Conservation (phyloP, 1,140 invertebrate species). For the Scaptomyza montana region DNA sequence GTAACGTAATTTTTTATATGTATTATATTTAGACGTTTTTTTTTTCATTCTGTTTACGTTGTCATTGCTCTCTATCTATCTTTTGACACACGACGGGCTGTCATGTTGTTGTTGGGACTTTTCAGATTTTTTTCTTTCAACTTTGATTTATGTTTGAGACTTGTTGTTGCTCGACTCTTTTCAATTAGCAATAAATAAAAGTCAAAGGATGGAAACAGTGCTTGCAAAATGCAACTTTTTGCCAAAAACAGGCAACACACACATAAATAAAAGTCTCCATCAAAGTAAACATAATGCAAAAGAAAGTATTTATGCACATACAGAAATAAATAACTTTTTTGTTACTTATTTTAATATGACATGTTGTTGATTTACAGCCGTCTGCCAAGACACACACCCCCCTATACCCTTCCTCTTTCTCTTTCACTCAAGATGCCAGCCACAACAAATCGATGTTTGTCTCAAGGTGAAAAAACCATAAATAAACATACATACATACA, state of each 20-base stretch:
- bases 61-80: constrained; percentile 10
- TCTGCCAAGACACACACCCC: constrained; percentile 44
- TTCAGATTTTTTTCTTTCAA: constrained; percentile 10
- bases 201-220: constrained; percentile 23
- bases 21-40: constrained; percentile 63
- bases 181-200: constrained; percentile 73
- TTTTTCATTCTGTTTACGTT: constrained; percentile 65
- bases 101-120: constrained; percentile 25
- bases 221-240: constrained; percentile 17
- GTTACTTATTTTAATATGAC: constrained; percentile 36
- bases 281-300: neutral
- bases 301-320: constrained; percentile 22
- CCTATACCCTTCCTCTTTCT: neutral
- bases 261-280: constrained; percentile 44
- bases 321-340: constrained; percentile 38
- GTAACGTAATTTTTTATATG: constrained; percentile 51
- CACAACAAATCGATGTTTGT: constrained; percentile 79
- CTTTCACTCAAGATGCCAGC: constrained; percentile 32
- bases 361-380: constrained; percentile 62
- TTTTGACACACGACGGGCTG: constrained; percentile 34
- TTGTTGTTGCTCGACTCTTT: constrained; percentile 60
- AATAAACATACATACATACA: constrained; percentile 40
- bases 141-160: constrained; percentile 49
- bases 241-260: constrained; percentile 36
- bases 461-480: constrained; percentile 75